These are phyloP conservation scores for Pampus argenteus DNA, from an alignment of 2,797 vertebrate species.

Conservation along the genomic window DNA sequence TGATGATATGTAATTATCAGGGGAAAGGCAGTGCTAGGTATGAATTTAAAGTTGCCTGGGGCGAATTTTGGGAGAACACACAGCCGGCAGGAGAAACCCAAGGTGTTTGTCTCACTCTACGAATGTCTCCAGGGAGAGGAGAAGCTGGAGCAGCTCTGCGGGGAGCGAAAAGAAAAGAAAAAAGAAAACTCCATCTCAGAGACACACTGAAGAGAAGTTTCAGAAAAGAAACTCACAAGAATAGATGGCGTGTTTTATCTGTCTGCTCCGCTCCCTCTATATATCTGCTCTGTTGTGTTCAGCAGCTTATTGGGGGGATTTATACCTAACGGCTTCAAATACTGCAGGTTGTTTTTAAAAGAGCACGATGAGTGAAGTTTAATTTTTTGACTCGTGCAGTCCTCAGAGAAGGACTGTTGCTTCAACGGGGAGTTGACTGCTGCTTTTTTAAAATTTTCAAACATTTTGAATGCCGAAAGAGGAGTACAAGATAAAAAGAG, in stretches of 20 bases:
- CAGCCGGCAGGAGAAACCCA: constrained; percentile 78
- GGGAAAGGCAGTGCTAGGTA: constrained; percentile 69
- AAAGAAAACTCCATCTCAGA: constrained; percentile 63
- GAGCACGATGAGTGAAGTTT: constrained; percentile 66
- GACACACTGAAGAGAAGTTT: constrained; percentile 71
- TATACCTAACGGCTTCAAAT: constrained; percentile 75
- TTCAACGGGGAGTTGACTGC: constrained; percentile 57
- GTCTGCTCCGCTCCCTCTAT: constrained; percentile 66
- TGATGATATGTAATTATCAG: constrained; percentile 76
- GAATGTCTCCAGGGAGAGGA: constrained; percentile 77
- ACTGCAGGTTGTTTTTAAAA: constrained; percentile 71
- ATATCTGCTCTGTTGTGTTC: constrained; percentile 74
- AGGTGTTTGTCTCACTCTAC: constrained; percentile 82
- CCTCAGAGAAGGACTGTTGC: constrained; percentile 68
- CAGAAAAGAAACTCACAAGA: constrained; percentile 78
- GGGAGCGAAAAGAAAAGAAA: too few species aligned
- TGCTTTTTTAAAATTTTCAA: constrained; percentile 46
- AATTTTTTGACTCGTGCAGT: constrained; percentile 60
- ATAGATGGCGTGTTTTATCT: constrained; percentile 75
- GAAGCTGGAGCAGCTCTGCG: constrained; percentile 75
- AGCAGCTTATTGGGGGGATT: constrained; percentile 58
- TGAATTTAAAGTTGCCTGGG: constrained; percentile 79
- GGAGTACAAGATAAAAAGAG: constrained; percentile 28
- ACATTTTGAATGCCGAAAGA: constrained; percentile 62
- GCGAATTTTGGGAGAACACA: constrained; percentile 78